phyloP scores from a whole-genome alignment of 2,113 vertebrate genomes.

The Gnathonemus echidnorhynchus region DNA sequence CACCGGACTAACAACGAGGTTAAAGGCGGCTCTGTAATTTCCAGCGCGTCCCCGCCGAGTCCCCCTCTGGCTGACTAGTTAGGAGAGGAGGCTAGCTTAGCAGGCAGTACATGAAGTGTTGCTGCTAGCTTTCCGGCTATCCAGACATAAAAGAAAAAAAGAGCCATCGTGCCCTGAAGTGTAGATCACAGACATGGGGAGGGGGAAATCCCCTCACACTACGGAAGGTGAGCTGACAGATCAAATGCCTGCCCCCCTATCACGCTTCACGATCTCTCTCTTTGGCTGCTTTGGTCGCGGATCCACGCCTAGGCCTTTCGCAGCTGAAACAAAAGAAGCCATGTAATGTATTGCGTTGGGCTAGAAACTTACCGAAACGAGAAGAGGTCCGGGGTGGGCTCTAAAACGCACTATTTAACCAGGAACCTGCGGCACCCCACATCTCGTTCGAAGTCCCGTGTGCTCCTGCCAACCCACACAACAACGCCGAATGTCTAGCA shows the following conservation, averaged over 20 bases:
- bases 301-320: conserved; percentile 34
- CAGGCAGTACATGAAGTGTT: background rate
- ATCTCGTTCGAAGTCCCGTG: conserved; percentile 26
- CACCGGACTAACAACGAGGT: background rate
- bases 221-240: conserved; percentile 9
- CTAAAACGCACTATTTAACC: conserved; percentile 35
- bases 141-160: conserved; percentile 21
- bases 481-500: background rate
- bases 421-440: conserved; percentile 27
- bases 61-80: background rate
- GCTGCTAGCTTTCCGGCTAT: conserved; percentile 32
- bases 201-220: background rate
- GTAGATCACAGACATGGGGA: background rate
- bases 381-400: conserved; percentile 25
- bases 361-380: conserved; percentile 56
- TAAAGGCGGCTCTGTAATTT: background rate
- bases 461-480: background rate
- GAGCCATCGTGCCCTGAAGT: background rate
- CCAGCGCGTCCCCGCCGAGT: background rate
- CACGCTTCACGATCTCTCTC: background rate
- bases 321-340: conserved; percentile 40
- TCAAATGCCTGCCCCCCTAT: background rate
- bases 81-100: background rate
- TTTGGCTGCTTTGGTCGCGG: background rate
- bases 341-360: conserved; percentile 31